A percentile compares a stretch with the other conserved stretches of the same genome.
Evolutionary conservation across 2,888 invertebrate species (phyloP).

Genomic region (Heteromurus nitidus): DNA sequence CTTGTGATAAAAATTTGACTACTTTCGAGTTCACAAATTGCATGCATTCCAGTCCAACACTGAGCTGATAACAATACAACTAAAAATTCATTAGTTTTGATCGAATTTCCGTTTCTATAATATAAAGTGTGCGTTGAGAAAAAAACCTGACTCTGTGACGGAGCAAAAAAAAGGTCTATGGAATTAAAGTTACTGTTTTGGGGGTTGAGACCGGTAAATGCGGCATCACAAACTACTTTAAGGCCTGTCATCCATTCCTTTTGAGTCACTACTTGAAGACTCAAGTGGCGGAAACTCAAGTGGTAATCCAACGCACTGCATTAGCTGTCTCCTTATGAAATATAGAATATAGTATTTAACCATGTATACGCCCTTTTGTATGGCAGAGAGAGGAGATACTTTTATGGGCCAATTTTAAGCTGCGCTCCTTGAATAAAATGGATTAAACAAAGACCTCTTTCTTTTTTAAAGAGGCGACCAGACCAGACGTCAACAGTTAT

Average conservation of each 20-base stretch:
- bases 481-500: conserved; percentile 37
- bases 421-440: conserved; percentile 27
- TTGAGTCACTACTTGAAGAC: not conserved
- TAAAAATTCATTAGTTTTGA: no score
- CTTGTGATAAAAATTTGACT: no score
- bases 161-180: not conserved
- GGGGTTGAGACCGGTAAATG: not conserved
- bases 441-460: conserved; percentile 35
- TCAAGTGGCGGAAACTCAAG: conserved; percentile 39
- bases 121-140: no score
- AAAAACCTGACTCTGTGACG: no score
- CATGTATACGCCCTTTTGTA: not conserved
- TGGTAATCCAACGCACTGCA: conserved; percentile 30
- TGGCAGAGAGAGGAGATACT: conserved; percentile 5
- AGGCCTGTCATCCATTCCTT: conserved; percentile 15
- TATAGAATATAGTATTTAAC: not conserved
- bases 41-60: no score
- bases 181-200: conserved; percentile 1
- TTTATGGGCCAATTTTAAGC: not conserved
- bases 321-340: conserved; percentile 4
- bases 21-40: no score
- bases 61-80: no score
- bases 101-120: no score
- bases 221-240: not conserved
- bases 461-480: conserved; percentile 13